These are phyloP conservation scores for Mystacornis crossleyi DNA, from an alignment of 2,113 vertebrate genomes.

Conservation along the genomic window DNA sequence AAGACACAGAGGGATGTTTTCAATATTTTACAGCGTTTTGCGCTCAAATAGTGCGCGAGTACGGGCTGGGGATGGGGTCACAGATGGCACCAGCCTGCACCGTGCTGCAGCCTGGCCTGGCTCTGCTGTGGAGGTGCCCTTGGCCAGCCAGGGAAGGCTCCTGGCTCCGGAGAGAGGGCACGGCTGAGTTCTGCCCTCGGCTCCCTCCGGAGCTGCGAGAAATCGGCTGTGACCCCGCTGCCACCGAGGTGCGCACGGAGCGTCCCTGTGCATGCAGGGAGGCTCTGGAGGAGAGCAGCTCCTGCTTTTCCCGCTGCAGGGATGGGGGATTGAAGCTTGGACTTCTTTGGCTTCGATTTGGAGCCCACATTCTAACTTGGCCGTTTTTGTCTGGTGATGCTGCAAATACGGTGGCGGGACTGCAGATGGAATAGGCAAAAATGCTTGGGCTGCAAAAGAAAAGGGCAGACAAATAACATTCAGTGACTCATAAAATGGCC, in stretches of 20 bases:
- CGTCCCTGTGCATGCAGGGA: rapidly evolving
- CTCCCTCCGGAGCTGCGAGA: not conserved
- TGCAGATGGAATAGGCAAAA: not conserved
- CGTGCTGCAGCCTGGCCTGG: not conserved
- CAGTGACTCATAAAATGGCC: not conserved
- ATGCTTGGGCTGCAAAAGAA: not conserved
- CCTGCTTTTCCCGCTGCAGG: not conserved
- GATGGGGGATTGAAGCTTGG: not conserved
- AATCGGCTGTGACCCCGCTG: not conserved
- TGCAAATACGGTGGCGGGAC: not conserved
- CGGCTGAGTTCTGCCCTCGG: not conserved
- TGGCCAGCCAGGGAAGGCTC: not conserved
- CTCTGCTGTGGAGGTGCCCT: conserved; percentile 4
- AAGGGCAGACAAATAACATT: not conserved
- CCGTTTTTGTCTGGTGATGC: not conserved
- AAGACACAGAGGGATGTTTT: not conserved
- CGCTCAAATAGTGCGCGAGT: not conserved
- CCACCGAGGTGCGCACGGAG: not conserved
- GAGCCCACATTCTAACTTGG: not conserved
- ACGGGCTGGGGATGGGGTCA: not conserved
- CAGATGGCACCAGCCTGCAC: not conserved
- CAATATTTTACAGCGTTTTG: conserved; percentile 46
- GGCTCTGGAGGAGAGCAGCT: not conserved
- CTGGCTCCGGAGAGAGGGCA: not conserved
- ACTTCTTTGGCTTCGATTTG: not conserved